Percentiles rank a stretch among this genome's conserved stretches.
phyloP scores from a whole-genome alignment of 2,888 invertebrate species.

The Harpalus rufipes region DNA sequence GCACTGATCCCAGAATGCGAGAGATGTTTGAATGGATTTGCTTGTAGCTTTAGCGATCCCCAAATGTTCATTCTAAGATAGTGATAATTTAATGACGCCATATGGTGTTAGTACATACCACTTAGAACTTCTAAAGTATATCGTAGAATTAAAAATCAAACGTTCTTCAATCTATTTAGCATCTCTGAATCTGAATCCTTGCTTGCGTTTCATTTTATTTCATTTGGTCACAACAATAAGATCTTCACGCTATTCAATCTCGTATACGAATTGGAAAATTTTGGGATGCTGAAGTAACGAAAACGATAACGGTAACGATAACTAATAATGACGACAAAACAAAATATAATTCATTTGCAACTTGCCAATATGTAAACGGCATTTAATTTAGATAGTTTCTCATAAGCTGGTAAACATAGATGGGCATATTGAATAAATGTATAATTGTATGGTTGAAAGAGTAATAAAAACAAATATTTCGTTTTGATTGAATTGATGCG shows the following conservation, averaged over 20 bases:
- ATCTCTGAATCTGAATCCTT: conserved; percentile 43
- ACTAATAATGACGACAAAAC: conserved; percentile 33
- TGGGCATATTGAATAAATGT: conserved; percentile 73
- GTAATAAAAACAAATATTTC: conserved; percentile 64
- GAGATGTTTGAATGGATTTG: conserved; percentile 66
- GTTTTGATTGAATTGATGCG: conserved; percentile 62
- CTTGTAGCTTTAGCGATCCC: conserved; percentile 66
- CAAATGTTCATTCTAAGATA: conserved; percentile 65
- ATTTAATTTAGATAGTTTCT: conserved; percentile 65
- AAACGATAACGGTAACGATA: not conserved
- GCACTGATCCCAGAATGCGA: conserved; percentile 67
- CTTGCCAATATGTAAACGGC: conserved; percentile 60
- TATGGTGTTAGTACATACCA: conserved; percentile 63
- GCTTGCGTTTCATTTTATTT: conserved; percentile 54
- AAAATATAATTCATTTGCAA: conserved; percentile 46
- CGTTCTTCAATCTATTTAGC: conserved; percentile 63
- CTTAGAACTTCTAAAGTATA: conserved; percentile 66
- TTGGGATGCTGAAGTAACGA: conserved; percentile 43
- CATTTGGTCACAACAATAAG: conserved; percentile 41
- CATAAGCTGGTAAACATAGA: conserved; percentile 66
- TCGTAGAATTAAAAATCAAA: conserved; percentile 63
- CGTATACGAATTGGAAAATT: conserved; percentile 52
- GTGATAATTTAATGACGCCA: conserved; percentile 61
- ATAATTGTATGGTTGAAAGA: conserved; percentile 74
- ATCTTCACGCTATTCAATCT: conserved; percentile 45